phyloP scores from a whole-genome alignment of 2,113 vertebrate species.

The Thermophis baileyi region DNA sequence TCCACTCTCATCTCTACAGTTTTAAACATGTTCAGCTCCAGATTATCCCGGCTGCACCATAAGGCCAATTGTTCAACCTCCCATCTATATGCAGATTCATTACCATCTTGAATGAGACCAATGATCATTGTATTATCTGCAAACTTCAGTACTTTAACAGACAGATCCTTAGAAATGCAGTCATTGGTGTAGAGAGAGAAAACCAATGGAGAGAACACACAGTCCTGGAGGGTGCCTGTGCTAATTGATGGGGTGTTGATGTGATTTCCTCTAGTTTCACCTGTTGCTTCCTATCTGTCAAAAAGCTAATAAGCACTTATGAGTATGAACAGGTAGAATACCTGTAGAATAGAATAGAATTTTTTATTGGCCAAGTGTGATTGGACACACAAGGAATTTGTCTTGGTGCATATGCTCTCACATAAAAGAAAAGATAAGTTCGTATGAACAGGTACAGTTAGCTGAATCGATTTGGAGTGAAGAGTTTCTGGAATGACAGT shows the following conservation, averaged over 20 bases:
- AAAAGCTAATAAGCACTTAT: not conserved
- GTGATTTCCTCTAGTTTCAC: not conserved
- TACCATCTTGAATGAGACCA: not conserved
- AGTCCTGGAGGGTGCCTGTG: not conserved
- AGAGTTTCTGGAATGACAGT: not conserved
- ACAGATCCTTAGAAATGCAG: not conserved
- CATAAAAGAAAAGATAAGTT: no score
- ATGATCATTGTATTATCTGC: not conserved
- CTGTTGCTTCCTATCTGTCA: not conserved
- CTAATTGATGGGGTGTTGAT: not conserved
- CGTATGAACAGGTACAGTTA: not conserved
- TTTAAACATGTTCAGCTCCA: not conserved
- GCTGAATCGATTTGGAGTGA: not conserved
- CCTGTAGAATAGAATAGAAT: no score
- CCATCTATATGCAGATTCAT: not conserved
- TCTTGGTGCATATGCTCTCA: no score
- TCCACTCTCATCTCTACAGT: not conserved
- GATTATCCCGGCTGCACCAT: not conserved
- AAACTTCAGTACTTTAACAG: not conserved
- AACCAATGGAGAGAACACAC: not conserved
- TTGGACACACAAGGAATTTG: no score
- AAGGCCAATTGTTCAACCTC: not conserved
- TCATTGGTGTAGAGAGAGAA: not conserved
- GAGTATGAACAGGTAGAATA: not conserved
- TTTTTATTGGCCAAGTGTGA: no score